Evolutionary conservation across 1,140 invertebrate species (phyloP), one percentile per base, ranked within the genome.

Genomic region (Diorhabda sublineata): DNA sequence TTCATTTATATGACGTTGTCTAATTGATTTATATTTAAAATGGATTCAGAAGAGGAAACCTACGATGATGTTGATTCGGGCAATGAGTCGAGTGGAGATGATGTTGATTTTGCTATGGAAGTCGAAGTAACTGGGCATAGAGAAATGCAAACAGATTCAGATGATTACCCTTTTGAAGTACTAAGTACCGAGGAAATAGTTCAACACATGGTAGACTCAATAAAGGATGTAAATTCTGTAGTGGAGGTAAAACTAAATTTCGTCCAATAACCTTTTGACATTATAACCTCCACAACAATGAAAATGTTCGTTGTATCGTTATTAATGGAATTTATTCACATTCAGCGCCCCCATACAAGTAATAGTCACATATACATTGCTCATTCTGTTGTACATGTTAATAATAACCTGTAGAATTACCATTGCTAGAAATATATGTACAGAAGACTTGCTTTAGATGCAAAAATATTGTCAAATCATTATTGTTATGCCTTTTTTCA

Each of bases 111-210:
- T 85, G 90, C 91, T 62, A 95, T 96, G 91, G 94, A 95, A 84
- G 90, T 92, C 76, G 94, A 96, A 80, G 87, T 90, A 70, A 87
- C 88, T 70, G 89, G 87, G 82, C 86, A 86, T 71, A 87, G 88
- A 75, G 92, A 94, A 82, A 86, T 90, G 78, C 89, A 91, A 76
- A 87, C 86, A 69, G 93, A 95, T 75, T 84, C 88, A 58, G 93
- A 98, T 74, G 95, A 97, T 73, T 98, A 95, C 87, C 92, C 92
- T 47, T 97, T 92, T 83, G 92, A 97, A 85, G 95, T 98, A 69
- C 85, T 98, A 61, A 94, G 94, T 56, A 97, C 95, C 42, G 96
- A 98, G 80, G 90, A 97, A 87, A 97, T 98, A 81, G 95, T 98
- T 65, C 91, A 96, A 81, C 93, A 97, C 83, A 98, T 98, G 96